Evolutionary conservation across 2,797 vertebrate genomes (phyloP).

Genomic region (Anolis apletophallus): DNA sequence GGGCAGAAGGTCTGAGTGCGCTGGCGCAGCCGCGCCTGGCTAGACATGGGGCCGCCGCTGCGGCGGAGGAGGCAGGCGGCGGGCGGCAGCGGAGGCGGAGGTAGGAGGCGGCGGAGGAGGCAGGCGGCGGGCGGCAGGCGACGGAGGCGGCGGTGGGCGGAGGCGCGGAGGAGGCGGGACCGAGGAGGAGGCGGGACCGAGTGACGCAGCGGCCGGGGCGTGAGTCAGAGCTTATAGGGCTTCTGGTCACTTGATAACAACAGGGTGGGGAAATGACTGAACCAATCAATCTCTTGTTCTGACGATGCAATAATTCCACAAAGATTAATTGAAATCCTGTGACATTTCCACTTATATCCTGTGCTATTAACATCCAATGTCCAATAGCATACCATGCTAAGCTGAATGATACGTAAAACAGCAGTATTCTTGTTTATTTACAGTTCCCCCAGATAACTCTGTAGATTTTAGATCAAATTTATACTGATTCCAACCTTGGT

Average conservation of each 20-base stretch:
- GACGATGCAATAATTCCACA: not conserved
- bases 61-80: no score
- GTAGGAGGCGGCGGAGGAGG: no score
- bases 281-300: not conserved
- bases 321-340: not conserved
- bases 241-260: not conserved
- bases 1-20: no score
- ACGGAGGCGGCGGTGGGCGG: no score
- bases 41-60: no score
- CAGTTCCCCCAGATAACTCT: conserved; percentile 8
- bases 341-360: not conserved
- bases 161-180: no score
- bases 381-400: not conserved
- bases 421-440: not conserved
- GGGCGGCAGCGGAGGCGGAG: no score
- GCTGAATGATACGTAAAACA: conserved; percentile 20
- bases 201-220: no score
- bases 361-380: conserved; percentile 15
- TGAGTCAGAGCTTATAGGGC: no score
- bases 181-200: no score
- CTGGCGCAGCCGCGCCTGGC: no score
- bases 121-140: no score
- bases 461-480: conserved; percentile 33
- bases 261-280: not conserved
- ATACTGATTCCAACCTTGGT: conserved; percentile 84